Evolutionary conservation across 2,888 invertebrate genomes (phyloP), one percentile per base, ranked within the genome.

Genomic region (Achlya flavicornis): DNA sequence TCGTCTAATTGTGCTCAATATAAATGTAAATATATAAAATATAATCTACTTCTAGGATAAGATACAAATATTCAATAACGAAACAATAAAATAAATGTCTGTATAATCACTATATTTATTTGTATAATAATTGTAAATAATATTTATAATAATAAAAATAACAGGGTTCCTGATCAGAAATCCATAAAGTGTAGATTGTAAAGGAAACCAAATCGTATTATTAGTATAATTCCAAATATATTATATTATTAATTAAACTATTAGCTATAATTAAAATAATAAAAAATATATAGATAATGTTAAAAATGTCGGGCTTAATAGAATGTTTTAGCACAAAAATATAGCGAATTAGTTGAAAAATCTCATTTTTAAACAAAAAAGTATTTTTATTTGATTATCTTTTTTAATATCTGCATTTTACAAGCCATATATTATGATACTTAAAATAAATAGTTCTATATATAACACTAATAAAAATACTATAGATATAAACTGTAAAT

Each of bases 101-200:
- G 19, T 19, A 12, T 41, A 53, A 53, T 19, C 53, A 53, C 10
- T 19, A 41, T 53, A 53, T 3, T n/a, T 53, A 19, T 1, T 62
- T 75, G 73, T 71, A 73, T 64, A 75, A 59, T 59, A 43, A 43
- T 14, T 14, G 4, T 75, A 76, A 62, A n/a, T 46, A 61, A 67
- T 62, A 65, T 35, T 6, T 6, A 35, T 65, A 61, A 68, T 66
- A 70, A 74, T 66, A 75, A 72, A 69, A 75, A 62, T 74, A 69
- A 85, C 84, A 86, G 85, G 86, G 84, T 85, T 86, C 78, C 73
- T 79, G 63, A 65, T 71, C 76, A 78, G 81, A 84, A 26, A 85
- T 84, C 84, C 80, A 63, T 72, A 73, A 70, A 71, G 69, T 62
- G 69, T 69, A 66, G 68, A 68, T 66, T 10, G 4, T 33, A 33